Evolutionary conservation across 2,797 vertebrate species (phyloP).

Genomic region (Lepus townsendii): DNA sequence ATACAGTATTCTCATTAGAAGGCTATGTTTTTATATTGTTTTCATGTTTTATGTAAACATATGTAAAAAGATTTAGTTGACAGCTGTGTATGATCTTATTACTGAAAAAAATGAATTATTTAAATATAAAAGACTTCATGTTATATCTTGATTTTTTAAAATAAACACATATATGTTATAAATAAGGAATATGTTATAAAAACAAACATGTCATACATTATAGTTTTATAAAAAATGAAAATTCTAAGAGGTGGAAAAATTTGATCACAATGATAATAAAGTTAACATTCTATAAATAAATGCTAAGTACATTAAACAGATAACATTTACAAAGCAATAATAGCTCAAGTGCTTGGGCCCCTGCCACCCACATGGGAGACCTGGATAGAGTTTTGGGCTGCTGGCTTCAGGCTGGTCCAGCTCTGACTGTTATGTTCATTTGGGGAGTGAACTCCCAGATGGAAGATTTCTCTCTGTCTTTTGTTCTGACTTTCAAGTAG

Average conservation of each 20-base stretch:
- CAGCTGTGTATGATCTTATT: background rate
- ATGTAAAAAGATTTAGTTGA: slow-evolving; percentile 14
- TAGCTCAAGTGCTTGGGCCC: too few relatives aligned
- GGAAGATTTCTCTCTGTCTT: too few relatives aligned
- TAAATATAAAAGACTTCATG: slow-evolving; percentile 10
- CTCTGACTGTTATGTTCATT: too few relatives aligned
- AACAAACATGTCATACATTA: background rate
- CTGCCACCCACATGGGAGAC: too few relatives aligned
- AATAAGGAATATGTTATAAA: background rate
- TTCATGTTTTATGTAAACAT: background rate
- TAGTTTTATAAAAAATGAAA: slow-evolving; percentile 37
- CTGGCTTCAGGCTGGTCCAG: too few relatives aligned
- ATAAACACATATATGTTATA: slow-evolving; percentile 5
- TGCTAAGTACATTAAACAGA: background rate
- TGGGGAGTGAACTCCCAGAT: too few relatives aligned
- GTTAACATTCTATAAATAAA: slow-evolving; percentile 50
- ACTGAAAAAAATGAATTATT: slow-evolving; percentile 37
- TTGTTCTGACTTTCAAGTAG: too few relatives aligned
- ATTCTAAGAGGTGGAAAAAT: background rate
- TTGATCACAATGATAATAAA: background rate
- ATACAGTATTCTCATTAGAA: slow-evolving; percentile 7
- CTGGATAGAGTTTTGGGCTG: too few relatives aligned
- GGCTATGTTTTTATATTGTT: background rate
- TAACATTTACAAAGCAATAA: background rate
- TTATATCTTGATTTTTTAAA: background rate